Conservation (phyloP, 2,797 vertebrate genomes). For the Cossypha dichroa region DNA sequence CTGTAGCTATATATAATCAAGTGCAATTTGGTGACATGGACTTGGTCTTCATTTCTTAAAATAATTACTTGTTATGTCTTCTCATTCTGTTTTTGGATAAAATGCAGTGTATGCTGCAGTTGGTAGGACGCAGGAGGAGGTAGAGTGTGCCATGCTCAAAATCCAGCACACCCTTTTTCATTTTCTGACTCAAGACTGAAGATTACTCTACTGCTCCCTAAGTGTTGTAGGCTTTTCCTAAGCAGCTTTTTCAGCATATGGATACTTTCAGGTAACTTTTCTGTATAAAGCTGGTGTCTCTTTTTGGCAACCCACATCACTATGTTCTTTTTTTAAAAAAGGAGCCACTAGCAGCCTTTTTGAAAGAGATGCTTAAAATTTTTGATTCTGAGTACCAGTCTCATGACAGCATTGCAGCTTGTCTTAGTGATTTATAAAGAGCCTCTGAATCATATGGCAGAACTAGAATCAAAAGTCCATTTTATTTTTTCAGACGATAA, state of each 20-base stretch:
- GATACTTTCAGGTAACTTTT: background rate
- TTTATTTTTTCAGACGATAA: background rate
- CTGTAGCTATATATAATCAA: constrained; percentile 14
- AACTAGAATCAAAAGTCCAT: background rate
- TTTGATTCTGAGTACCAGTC: background rate
- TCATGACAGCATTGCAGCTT: background rate
- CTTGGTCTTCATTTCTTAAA: background rate
- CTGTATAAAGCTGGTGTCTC: background rate
- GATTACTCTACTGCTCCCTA: background rate
- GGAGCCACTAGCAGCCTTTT: background rate
- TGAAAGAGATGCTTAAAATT: background rate
- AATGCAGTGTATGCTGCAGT: background rate
- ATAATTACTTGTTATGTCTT: background rate
- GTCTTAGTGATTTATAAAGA: background rate
- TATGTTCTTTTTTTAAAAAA: background rate
- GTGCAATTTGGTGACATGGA: background rate
- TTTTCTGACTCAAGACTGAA: background rate
- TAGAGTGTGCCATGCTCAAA: background rate
- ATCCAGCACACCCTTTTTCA: background rate
- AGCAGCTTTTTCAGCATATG: background rate
- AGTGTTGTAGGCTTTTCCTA: background rate
- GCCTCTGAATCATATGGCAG: background rate
- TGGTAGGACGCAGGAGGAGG: background rate
- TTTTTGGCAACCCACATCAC: background rate
- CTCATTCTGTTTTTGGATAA: background rate